Evolutionary conservation across 1,140 invertebrate genomes (phyloP).

Genomic region (Tenebrio molitor): DNA sequence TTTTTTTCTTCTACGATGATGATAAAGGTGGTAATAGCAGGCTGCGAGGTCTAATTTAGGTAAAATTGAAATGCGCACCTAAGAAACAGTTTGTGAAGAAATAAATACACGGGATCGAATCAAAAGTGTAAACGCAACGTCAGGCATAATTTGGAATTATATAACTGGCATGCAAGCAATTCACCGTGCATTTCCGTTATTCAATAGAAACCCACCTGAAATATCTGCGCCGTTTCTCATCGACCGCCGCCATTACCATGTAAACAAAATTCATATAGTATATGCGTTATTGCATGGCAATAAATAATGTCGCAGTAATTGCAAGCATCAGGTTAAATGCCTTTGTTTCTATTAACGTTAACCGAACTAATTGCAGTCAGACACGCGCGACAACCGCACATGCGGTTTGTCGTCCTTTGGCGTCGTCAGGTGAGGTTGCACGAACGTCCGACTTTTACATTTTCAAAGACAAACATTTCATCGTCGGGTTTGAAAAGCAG

Average conservation of each 20-base stretch:
- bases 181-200: not conserved
- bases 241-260: not conserved
- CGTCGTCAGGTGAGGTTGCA: too few species aligned
- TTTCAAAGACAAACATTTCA: too few species aligned
- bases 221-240: not conserved
- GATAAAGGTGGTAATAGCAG: too few species aligned
- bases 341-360: conserved; percentile 38
- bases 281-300: conserved; percentile 30
- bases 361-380: conserved; percentile 30
- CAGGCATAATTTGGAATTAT: not conserved
- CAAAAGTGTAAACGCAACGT: conserved; percentile 10
- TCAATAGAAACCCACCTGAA: conserved; percentile 3
- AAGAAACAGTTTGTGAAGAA: too few species aligned
- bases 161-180: conserved; percentile 31
- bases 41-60: too few species aligned
- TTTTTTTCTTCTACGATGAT: too few species aligned
- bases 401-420: not conserved
- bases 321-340: conserved; percentile 37
- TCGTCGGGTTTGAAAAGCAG: too few species aligned
- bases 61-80: too few species aligned
- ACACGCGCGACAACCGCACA: conserved; percentile 23
- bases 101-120: too few species aligned
- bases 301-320: conserved; percentile 34
- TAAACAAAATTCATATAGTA: conserved; percentile 18
- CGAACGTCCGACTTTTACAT: too few species aligned